Conservation (phyloP, 2,888 invertebrate genomes). For the Julus scanicus region DNA sequence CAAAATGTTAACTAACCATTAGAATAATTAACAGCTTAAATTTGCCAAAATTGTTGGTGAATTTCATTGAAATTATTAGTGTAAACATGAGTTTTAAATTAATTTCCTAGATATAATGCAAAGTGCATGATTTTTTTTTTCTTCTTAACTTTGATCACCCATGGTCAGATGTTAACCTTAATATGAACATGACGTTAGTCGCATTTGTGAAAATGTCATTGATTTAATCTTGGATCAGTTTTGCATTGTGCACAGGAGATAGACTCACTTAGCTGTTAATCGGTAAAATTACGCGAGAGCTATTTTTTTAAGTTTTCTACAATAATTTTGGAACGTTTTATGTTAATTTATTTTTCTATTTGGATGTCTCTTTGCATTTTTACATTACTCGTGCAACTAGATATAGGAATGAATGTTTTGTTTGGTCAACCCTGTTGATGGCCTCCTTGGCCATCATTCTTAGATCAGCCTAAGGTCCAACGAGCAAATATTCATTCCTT, state of each 20-base stretch:
- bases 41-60: not conserved
- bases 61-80: not conserved
- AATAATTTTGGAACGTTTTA: slow-evolving; percentile 14
- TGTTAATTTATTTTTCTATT: slow-evolving; percentile 39
- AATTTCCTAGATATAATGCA: not conserved
- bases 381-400: slow-evolving; percentile 18
- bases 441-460: no score
- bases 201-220: not conserved
- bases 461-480: not conserved
- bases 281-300: not conserved
- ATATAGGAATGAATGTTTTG: not conserved
- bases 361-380: slow-evolving; percentile 34
- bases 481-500: not conserved
- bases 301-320: slow-evolving; percentile 9
- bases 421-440: not conserved
- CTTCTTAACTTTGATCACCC: not conserved
- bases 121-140: not conserved
- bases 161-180: not conserved
- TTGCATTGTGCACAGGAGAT: not conserved
- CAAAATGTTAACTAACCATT: not conserved
- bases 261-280: slow-evolving; percentile 17
- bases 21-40: not conserved
- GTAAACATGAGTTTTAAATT: not conserved
- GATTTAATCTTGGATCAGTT: not conserved
- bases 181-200: not conserved